phyloP scores from a whole-genome alignment of 2,888 invertebrate species.

The Blastobasis adustella region DNA sequence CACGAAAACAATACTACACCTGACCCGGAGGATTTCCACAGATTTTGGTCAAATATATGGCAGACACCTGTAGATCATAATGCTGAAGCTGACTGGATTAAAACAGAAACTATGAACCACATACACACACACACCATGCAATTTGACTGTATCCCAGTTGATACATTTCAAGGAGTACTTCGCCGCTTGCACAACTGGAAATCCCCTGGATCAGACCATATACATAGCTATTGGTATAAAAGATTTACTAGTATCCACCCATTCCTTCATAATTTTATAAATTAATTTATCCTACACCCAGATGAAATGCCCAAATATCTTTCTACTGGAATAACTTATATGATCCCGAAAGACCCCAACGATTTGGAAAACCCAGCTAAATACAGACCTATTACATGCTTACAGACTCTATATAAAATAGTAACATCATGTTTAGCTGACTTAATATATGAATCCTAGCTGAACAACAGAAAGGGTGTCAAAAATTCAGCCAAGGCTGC shows the following conservation, averaged over 20 bases:
- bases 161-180: slow-evolving; percentile 7
- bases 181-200: slow-evolving; percentile 15
- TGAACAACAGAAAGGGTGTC: slow-evolving; percentile 5
- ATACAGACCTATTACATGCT: slow-evolving; percentile 5
- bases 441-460: slow-evolving; percentile 9
- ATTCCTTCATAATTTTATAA: slow-evolving; percentile 6
- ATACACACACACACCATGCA: slow-evolving; percentile 1
- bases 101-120: neutral
- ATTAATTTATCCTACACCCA: slow-evolving; percentile 8
- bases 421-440: slow-evolving; percentile 12
- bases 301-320: slow-evolving; percentile 10
- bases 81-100: slow-evolving; percentile 8
- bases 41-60: slow-evolving; percentile 10
- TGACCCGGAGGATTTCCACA: slow-evolving; percentile 1
- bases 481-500: slow-evolving; percentile 1
- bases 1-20: neutral
- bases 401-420: neutral
- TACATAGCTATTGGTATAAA: slow-evolving; percentile 18
- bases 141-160: slow-evolving; percentile 8
- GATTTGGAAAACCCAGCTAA: slow-evolving; percentile 1
- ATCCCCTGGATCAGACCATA: slow-evolving; percentile 13
- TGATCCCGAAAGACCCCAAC: slow-evolving; percentile 11
- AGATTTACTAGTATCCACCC: slow-evolving; percentile 11
- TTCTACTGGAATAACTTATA: slow-evolving; percentile 13
- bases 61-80: slow-evolving; percentile 10